These are phyloP conservation scores for Cydia amplana DNA, from an alignment of 1,140 invertebrate genomes.

Conservation along the genomic window DNA sequence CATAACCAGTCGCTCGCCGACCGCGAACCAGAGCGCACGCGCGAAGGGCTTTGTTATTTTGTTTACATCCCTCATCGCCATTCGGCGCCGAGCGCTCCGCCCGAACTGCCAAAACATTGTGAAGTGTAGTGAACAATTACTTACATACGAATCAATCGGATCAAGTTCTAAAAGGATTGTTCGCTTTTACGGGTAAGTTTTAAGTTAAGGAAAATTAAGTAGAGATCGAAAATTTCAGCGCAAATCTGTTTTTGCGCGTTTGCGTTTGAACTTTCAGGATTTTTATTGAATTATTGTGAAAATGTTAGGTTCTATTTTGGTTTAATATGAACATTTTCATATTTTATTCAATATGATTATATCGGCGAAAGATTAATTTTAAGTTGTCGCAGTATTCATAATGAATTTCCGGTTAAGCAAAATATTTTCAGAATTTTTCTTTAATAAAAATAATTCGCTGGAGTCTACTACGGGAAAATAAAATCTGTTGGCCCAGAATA, in stretches of 20 bases:
- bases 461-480: too few relatives aligned
- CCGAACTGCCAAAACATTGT: background rate
- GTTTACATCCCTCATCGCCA: conserved; percentile 1
- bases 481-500: too few relatives aligned
- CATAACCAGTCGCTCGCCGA: background rate
- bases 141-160: background rate
- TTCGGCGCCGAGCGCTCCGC: conserved; percentile 1
- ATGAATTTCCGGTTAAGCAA: too few relatives aligned
- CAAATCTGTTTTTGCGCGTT: background rate
- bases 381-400: too few relatives aligned
- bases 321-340: too few relatives aligned
- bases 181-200: background rate
- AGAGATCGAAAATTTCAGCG: too few relatives aligned
- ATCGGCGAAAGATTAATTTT: too few relatives aligned
- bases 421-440: too few relatives aligned
- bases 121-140: background rate
- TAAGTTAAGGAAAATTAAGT: background rate
- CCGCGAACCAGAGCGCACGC: background rate
- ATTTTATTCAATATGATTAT: too few relatives aligned
- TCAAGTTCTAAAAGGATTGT: background rate
- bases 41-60: background rate
- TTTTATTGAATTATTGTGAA: background rate
- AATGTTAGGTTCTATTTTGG: too few relatives aligned
- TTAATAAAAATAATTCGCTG: too few relatives aligned
- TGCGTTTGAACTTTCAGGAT: background rate